A percentile compares a stretch with the other conserved stretches of the same genome.
These are phyloP conservation scores for Apamea sordens DNA, from an alignment of 2,888 invertebrate species.

Conservation along the genomic window DNA sequence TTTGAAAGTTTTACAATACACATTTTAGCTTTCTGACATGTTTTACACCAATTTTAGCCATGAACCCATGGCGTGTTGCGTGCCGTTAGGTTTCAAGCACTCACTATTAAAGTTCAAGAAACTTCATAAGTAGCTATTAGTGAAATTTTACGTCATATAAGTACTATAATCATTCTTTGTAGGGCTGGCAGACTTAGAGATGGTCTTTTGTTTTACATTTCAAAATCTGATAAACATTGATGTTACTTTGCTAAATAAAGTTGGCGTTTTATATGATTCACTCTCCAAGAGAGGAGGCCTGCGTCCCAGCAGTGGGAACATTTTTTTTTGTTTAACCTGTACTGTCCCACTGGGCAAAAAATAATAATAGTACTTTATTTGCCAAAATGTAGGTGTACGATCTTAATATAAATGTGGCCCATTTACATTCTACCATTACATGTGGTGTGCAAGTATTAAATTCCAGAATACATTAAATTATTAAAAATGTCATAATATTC, in stretches of 20 bases:
- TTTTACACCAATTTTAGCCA: constrained; percentile 55
- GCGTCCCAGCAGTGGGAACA: no score
- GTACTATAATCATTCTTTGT: neutral
- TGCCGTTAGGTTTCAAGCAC: constrained; percentile 38
- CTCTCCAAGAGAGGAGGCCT: no score
- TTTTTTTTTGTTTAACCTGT: no score
- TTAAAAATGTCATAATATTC: no score
- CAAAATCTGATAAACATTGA: neutral
- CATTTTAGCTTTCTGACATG: constrained; percentile 47
- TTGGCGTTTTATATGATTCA: neutral
- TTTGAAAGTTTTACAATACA: constrained; percentile 28
- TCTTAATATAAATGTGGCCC: no score
- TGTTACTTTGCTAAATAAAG: neutral
- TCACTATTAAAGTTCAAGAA: constrained; percentile 29
- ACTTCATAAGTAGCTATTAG: constrained; percentile 48
- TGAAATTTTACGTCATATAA: constrained; percentile 18
- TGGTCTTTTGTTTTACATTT: neutral
- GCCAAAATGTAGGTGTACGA: no score
- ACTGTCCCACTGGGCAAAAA: no score
- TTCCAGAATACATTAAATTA: no score
- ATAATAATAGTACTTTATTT: no score
- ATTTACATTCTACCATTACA: no score
- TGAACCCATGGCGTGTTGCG: constrained; percentile 52
- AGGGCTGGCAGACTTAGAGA: neutral
- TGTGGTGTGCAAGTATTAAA: no score